Conservation (phyloP, 2,888 invertebrate species). For the Xestia sexstrigata region DNA sequence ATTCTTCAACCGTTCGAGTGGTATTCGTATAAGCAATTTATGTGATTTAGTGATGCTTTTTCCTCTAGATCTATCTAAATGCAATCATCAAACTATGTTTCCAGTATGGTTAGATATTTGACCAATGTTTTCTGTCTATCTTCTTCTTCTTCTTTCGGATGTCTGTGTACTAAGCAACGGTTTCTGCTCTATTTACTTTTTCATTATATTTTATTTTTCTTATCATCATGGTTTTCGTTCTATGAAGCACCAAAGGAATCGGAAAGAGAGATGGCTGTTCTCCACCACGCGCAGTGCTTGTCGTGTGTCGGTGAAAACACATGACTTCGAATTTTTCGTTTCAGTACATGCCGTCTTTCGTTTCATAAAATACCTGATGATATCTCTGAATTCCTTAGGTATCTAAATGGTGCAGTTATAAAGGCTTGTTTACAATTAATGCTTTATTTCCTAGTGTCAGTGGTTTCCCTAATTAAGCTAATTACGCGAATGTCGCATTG, state of each 20-base stretch:
- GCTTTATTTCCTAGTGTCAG: conserved; percentile 39
- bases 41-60: rapidly evolving
- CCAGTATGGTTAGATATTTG: not conserved
- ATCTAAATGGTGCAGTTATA: not conserved
- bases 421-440: conserved; percentile 21
- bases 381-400: not conserved
- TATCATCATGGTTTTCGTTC: too few relatives aligned
- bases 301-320: not conserved
- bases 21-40: too few relatives aligned
- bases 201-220: too few relatives aligned
- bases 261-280: too few relatives aligned
- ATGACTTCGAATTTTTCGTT: not conserved
- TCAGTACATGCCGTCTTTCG: not conserved
- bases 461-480: conserved; percentile 53
- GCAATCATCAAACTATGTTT: not conserved
- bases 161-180: too few relatives aligned
- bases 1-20: not conserved
- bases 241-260: too few relatives aligned
- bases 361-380: not conserved
- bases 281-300: not conserved
- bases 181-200: too few relatives aligned
- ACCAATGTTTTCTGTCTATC: not conserved
- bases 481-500: conserved; percentile 53
- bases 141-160: too few relatives aligned
- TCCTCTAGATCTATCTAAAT: not conserved